A percentile compares a stretch with the other conserved stretches of the same genome.
Evolutionary conservation across 2,797 vertebrate species (phyloP).

Genomic region (Psittacula echo): DNA sequence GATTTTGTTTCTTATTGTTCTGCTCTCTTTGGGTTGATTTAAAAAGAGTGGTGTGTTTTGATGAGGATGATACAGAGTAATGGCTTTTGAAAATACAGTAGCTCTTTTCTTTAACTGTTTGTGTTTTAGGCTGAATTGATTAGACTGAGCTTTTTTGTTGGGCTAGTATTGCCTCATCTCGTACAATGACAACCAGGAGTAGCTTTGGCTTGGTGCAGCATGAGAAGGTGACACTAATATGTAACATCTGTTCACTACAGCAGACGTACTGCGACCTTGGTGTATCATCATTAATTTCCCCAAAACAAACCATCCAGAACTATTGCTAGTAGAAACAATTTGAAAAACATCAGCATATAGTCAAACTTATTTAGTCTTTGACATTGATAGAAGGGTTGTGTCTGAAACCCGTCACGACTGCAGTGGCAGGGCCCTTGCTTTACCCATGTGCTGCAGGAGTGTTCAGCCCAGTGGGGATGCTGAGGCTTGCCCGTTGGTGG

Average conservation of each 20-base stretch:
- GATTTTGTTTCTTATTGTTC: conserved; percentile 10
- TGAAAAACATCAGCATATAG: conserved; percentile 63
- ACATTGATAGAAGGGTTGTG: conserved; percentile 56
- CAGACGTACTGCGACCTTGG: conserved; percentile 56
- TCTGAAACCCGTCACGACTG: not conserved
- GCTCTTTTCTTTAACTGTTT: conserved; percentile 2
- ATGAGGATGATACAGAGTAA: not conserved
- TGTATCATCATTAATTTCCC: conserved; percentile 72
- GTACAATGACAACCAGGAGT: not conserved
- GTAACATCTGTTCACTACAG: conserved; percentile 67
- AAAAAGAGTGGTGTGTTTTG: not conserved
- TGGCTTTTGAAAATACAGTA: not conserved
- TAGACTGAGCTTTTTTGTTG: not conserved
- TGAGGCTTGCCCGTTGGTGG: not conserved
- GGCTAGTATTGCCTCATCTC: not conserved
- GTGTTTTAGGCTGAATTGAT: not conserved
- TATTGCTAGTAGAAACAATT: conserved; percentile 56
- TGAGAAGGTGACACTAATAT: conserved; percentile 44
- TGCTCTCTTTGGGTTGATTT: not conserved
- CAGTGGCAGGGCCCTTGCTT: not conserved
- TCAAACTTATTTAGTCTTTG: conserved; percentile 59
- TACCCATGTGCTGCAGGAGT: not conserved
- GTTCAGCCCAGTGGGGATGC: fast-evolving
- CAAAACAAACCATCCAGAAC: conserved; percentile 72
- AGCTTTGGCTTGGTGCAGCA: not conserved